Percentiles rank a stretch among this genome's conserved stretches.
These are phyloP conservation scores for Zosterops pallidus DNA, from an alignment of 2,113 vertebrate genomes.

Conservation along the genomic window DNA sequence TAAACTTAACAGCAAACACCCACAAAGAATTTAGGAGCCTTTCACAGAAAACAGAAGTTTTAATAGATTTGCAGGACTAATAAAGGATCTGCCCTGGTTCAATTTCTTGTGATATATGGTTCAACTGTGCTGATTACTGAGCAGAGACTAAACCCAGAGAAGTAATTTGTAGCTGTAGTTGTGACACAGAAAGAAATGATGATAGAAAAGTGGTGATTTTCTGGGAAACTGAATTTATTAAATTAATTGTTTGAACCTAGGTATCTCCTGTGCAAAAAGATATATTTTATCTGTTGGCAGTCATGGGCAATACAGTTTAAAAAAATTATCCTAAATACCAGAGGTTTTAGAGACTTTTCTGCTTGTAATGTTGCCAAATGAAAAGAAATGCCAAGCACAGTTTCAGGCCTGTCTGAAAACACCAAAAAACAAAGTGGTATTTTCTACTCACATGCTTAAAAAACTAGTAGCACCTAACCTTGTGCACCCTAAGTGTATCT, in stretches of 20 bases:
- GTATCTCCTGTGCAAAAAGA: background rate
- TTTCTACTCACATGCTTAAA: background rate
- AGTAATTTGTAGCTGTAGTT: background rate
- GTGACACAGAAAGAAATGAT: background rate
- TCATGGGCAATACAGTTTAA: background rate
- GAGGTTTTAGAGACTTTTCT: background rate
- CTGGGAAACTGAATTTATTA: background rate
- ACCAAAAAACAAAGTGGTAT: background rate
- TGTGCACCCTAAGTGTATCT: background rate
- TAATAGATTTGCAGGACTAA: background rate
- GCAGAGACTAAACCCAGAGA: background rate
- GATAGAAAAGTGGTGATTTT: background rate
- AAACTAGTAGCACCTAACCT: background rate
- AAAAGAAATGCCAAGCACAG: background rate
- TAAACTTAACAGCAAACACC: background rate
- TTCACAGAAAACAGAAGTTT: background rate
- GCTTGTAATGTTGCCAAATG: background rate
- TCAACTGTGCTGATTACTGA: background rate
- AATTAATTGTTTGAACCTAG: background rate
- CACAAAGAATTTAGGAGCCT: background rate
- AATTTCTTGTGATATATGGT: background rate
- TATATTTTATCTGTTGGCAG: background rate
- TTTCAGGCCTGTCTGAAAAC: background rate
- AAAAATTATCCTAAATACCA: background rate
- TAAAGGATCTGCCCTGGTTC: background rate